phyloP scores from a whole-genome alignment of 1,140 invertebrate species.

The Latrodectus geometricus region DNA sequence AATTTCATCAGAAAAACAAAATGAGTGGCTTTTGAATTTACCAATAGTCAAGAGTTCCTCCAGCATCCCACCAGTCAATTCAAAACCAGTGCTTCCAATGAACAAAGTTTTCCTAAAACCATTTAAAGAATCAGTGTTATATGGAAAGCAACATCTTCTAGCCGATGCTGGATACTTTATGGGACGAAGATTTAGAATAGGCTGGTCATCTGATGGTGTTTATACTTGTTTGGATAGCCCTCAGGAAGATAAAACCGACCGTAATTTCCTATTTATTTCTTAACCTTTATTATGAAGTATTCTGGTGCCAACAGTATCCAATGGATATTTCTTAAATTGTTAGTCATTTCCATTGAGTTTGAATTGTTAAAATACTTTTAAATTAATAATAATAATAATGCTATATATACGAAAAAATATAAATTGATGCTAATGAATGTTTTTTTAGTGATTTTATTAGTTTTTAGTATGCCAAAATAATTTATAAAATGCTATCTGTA shows the following conservation, averaged over 20 bases:
- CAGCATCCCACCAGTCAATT: slow-evolving; percentile 6
- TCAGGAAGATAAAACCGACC: not conserved
- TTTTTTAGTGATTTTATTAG: too few species aligned
- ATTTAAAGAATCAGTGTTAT: slow-evolving; percentile 65
- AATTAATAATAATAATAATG: too few species aligned
- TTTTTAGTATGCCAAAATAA: too few species aligned
- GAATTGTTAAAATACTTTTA: too few species aligned
- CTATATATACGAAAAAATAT: too few species aligned
- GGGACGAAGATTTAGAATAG: slow-evolving; percentile 79
- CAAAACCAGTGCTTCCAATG: slow-evolving; percentile 50
- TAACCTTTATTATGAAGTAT: too few species aligned
- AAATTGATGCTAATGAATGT: too few species aligned
- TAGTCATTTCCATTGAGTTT: too few species aligned
- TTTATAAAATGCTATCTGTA: too few species aligned
- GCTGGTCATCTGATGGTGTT: slow-evolving; percentile 79
- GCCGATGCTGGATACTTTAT: slow-evolving; percentile 76
- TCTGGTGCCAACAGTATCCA: too few species aligned
- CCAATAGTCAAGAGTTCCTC: slow-evolving; percentile 31
- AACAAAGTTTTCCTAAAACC: slow-evolving; percentile 57
- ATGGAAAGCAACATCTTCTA: slow-evolving; percentile 70
- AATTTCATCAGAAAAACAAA: slow-evolving; percentile 14
- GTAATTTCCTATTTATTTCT: not conserved
- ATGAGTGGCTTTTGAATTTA: slow-evolving; percentile 23
- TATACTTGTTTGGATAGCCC: slow-evolving; percentile 70
- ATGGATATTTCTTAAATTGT: too few species aligned